Base-by-base conservation (phyloP, 2,888 invertebrate species). In the Chaetogeoica ovagalla region DNA sequence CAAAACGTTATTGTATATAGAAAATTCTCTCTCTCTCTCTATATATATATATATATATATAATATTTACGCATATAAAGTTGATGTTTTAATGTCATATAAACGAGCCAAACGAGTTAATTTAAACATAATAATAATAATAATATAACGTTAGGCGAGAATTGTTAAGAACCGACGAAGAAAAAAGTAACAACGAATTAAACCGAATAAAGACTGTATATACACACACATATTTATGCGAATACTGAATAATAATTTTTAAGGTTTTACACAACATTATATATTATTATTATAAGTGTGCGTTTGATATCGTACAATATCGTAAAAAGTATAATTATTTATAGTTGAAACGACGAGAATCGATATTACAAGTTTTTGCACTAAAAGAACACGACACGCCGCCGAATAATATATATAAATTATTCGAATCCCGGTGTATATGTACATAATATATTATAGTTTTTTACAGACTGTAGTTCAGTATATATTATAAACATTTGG, bases 351-450 rank as follows among this genome's bases (percentile, higher is more conserved):
- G 37, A 55, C 37, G 43, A 43, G 17, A 65, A 55, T 39, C 23
- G 21, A 74, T 55, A 63, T 21, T 74, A 74, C 74, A 74, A 63
- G 74, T 65, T 74, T 74, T 74, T 74, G 74, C 74, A 74, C 74
- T 74, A 74, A 39, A 65, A 37, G 39, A 65, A 43, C n/a, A n/a
- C 30, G 30, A 30, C 30, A 30, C 43, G 43, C 7, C 21, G 52
- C 9, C n/a, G 39, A 65, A 65, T 37, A 39, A 21, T 65, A 74
- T 63, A 21, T 65, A 74, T 63, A 74, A 73, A 73, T 73, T 73
- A 73, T 7, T 69, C n/a, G 37, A n/a, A 15, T 59, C 15, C 19
- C n/a, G n/a, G n/a, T n/a, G n/a, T n/a, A n/a, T n/a, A 59, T 30
- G 37, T 8, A 9, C 43, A 30, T 30, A 30, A 30, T n/a, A n/a